Evolutionary conservation across 1,140 invertebrate genomes (phyloP).

Genomic region (Leptopilina clavipes): DNA sequence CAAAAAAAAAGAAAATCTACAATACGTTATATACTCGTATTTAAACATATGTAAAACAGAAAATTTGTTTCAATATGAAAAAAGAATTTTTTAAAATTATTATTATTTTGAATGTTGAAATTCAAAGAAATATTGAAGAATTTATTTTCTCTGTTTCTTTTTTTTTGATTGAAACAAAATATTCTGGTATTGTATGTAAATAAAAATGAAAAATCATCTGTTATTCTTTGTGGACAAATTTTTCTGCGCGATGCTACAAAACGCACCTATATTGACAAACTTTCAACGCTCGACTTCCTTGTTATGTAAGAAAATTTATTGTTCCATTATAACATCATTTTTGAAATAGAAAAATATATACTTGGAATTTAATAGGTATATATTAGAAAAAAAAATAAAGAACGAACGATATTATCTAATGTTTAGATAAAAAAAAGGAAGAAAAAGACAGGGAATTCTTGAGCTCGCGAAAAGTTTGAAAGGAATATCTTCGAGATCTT

Average conservation of each 20-base stretch:
- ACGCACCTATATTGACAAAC: conserved; percentile 20
- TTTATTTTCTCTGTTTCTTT: not conserved
- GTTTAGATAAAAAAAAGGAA: conserved; percentile 1
- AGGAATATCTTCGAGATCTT: conserved; percentile 46
- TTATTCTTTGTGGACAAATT: conserved; percentile 22
- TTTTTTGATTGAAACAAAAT: not conserved
- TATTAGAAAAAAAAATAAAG: not conserved
- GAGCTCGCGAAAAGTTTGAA: conserved; percentile 23
- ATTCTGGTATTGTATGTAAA: not conserved
- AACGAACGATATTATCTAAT: conserved; percentile 10
- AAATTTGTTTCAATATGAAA: conserved; percentile 3
- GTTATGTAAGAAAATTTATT: conserved; percentile 1
- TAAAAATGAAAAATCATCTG: not conserved
- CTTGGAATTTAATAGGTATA: not conserved
- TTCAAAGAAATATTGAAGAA: too few relatives aligned
- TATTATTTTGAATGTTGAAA: too few relatives aligned
- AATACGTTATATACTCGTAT: not conserved
- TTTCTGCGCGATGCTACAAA: conserved; percentile 17
- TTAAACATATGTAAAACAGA: not conserved
- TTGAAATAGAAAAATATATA: not conserved
- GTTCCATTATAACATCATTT: not conserved
- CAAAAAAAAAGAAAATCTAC: not conserved
- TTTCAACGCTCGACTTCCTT: not conserved
- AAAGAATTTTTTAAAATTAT: too few relatives aligned
- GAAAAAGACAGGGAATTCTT: not conserved